A percentile compares a stretch with the other conserved stretches of the same genome.
phyloP scores from a whole-genome alignment of 2,797 vertebrate genomes.

The Gymnocypris eckloni region DNA sequence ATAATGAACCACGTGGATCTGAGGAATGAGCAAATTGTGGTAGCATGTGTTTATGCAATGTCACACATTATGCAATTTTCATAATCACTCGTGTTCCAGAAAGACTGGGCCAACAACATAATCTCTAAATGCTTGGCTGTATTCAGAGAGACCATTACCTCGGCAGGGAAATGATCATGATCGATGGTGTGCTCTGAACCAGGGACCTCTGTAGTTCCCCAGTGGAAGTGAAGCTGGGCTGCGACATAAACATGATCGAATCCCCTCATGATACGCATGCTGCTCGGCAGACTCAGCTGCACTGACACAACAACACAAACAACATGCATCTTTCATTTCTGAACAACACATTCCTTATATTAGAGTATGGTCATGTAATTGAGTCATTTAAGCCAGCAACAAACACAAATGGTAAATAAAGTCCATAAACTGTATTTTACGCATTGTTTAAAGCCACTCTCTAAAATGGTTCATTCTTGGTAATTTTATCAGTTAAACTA shows the following conservation, averaged over 20 bases:
- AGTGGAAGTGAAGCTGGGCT: slow-evolving; percentile 84
- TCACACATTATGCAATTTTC: background rate
- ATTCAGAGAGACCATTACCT: slow-evolving; percentile 70
- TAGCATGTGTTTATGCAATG: background rate
- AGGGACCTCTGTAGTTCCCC: slow-evolving; percentile 69
- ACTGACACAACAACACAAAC: slow-evolving; percentile 55
- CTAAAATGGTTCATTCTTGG: background rate
- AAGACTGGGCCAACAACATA: background rate
- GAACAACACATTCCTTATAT: background rate
- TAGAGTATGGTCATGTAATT: background rate
- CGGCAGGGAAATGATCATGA: slow-evolving; percentile 75
- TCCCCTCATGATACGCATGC: slow-evolving; percentile 64
- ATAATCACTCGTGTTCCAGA: background rate
- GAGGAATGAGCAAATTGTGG: slow-evolving; percentile 28
- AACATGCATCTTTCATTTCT: background rate
- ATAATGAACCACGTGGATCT: slow-evolving; percentile 87
- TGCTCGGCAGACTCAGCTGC: slow-evolving; percentile 63
- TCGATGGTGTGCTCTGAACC: slow-evolving; percentile 84
- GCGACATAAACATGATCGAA: slow-evolving; percentile 68
- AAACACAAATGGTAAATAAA: background rate
- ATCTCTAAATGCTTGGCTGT: background rate
- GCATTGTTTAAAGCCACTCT: background rate
- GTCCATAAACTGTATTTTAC: background rate
- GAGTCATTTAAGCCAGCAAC: background rate
- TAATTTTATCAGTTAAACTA: background rate